Base-by-base conservation (phyloP, 2,888 invertebrate genomes). In the Acanthoscelides obtectus region DNA sequence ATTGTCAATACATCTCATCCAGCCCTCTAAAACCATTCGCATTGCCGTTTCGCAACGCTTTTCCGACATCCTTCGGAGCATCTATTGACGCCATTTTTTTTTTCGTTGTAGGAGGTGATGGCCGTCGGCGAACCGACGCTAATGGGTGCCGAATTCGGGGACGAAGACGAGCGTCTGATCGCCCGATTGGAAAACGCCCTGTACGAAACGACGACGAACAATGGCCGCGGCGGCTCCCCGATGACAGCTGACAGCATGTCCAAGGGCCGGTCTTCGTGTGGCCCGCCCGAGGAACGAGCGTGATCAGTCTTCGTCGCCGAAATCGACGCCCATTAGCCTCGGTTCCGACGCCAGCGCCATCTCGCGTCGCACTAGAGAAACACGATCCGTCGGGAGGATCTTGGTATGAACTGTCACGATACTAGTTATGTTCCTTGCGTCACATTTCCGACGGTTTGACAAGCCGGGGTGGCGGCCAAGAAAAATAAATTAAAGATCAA, bases 101-200 rank as follows among this genome's bases (percentile, higher is more conserved):
- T 45, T 45, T 12, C 17, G 12, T 79, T 81, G 6, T 89, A 99
- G 95, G 99, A 99, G 87, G 99, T 99, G 82, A 99, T 99, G 99
- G 98, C 99, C 71, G 99, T 99, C 69, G 99, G 99, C 79, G 99
- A 99, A 86, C 99, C 99, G 71, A 98, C 99, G 0, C 89, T 99
- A 77, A 99, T 99, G 99, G 99, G 99, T 76, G 99, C 99, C 74
- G 99, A 99, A 86, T 99, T 99, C 87, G 99, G 99, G 67, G 99
- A 99, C 85, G 99, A 99, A 84, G 99, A 99, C 86, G 99, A 99
- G 87, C 91, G 99, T 77, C 90, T 99, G 76, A 99, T 99, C 84
- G 98, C 99, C 67, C 91, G 99, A 81, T 90, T 99, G 80, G 99
- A 99, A 88, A 99, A 99, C 88, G 95, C 96, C 79, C 98, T 98